Percentiles rank a stretch among this genome's conserved stretches.
Evolutionary conservation across 2,888 invertebrate genomes (phyloP).

Genomic region (Kryphioiulus occultus): DNA sequence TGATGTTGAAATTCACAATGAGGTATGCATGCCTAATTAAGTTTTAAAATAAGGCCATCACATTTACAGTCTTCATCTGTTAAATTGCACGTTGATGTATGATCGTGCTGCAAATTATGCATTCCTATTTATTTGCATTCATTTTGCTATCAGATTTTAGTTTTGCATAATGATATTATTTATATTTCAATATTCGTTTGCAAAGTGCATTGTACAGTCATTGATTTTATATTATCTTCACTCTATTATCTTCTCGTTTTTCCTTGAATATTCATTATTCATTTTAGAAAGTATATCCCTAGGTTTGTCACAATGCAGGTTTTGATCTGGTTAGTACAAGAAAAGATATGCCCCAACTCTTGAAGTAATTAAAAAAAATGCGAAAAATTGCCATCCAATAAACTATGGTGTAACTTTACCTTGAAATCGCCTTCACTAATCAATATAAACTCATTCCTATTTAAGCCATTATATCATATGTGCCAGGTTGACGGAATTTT

Average conservation of each 20-base stretch:
- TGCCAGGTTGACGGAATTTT: neutral
- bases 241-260: neutral
- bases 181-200: neutral
- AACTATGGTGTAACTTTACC: neutral
- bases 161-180: constrained; percentile 1
- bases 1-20: constrained; percentile 42
- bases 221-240: neutral
- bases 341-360: too few relatives aligned
- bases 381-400: neutral
- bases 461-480: neutral
- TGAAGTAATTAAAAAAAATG: too few relatives aligned
- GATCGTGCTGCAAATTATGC: neutral
- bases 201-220: neutral
- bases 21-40: constrained; percentile 43
- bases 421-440: neutral
- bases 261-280: neutral
- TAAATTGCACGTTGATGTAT: neutral
- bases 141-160: neutral
- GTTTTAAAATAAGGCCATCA: neutral
- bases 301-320: neutral
- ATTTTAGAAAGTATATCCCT: neutral
- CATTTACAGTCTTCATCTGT: neutral
- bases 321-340: neutral
- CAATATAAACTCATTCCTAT: too few relatives aligned
- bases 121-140: neutral